A percentile compares a stretch with the other conserved stretches of the same genome.
Conservation (phyloP, 2,113 vertebrate species). For the Falcunculus frontatus region DNA sequence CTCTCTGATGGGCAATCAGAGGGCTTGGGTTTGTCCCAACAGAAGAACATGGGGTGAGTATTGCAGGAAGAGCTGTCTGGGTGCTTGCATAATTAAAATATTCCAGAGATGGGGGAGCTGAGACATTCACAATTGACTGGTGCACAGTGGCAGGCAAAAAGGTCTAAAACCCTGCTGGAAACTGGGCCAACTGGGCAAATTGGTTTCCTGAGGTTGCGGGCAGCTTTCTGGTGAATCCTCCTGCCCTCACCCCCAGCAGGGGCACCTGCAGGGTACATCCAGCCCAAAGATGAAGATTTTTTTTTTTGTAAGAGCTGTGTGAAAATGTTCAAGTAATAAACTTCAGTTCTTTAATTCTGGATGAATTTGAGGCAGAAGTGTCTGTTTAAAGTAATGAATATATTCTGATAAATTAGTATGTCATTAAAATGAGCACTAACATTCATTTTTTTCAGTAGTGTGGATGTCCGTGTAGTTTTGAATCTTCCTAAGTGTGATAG, state of each 20-base stretch:
- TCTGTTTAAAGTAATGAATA: background rate
- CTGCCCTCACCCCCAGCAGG: background rate
- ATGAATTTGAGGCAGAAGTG: background rate
- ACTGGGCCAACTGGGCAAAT: too few relatives aligned
- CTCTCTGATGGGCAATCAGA: background rate
- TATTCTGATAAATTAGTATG: background rate
- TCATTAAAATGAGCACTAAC: background rate
- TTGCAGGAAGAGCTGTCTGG: background rate
- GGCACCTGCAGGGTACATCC: background rate
- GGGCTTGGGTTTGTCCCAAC: background rate
- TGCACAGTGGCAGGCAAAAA: background rate
- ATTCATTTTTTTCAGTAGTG: background rate
- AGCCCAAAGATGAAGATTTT: background rate
- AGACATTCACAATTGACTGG: background rate
- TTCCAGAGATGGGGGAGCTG: background rate
- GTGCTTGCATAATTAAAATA: background rate
- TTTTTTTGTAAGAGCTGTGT: background rate
- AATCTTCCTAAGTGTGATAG: background rate
- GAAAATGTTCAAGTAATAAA: background rate
- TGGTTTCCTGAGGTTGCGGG: background rate
- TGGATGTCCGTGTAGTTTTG: background rate
- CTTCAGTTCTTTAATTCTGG: background rate
- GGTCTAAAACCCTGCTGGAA: background rate
- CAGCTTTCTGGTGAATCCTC: background rate
- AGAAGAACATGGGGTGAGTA: accelerated